A percentile compares a stretch with the other conserved stretches of the same genome.
These are phyloP conservation scores for Rhagologus leucostigma DNA, from an alignment of 2,113 vertebrate species.

Conservation along the genomic window DNA sequence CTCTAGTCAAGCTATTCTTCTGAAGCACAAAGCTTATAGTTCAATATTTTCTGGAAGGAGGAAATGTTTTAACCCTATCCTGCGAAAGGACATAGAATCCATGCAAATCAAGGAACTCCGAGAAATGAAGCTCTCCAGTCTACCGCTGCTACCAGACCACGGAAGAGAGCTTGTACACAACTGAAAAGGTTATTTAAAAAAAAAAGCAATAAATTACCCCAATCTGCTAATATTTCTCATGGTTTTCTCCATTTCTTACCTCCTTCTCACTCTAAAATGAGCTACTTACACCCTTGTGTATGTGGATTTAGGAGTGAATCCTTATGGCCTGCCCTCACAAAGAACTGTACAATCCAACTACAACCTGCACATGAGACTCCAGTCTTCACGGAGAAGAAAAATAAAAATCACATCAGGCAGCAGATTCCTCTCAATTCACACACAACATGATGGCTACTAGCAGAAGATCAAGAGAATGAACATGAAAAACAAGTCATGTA, in stretches of 20 bases:
- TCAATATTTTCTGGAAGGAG: constrained; percentile 16
- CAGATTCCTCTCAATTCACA: not conserved
- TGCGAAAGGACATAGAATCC: not conserved
- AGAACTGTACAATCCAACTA: not conserved
- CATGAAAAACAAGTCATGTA: not conserved
- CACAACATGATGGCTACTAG: rapidly evolving
- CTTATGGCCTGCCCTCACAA: not conserved
- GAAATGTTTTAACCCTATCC: constrained; percentile 18
- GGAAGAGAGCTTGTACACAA: not conserved
- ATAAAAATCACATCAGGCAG: not conserved
- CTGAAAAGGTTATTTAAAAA: not conserved
- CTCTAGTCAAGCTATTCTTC: constrained; percentile 43
- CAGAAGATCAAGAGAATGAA: not conserved
- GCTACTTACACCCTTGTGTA: not conserved
- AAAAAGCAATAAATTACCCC: not conserved
- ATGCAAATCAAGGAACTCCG: not conserved
- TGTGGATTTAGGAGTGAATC: not conserved
- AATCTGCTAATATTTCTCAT: not conserved
- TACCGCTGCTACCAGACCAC: not conserved
- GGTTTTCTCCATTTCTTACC: not conserved
- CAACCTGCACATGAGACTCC: not conserved
- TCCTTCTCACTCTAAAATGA: not conserved
- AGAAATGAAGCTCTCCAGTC: not conserved
- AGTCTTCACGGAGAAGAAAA: not conserved
- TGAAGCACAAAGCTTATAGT: constrained; percentile 32